Evolutionary conservation across 2,888 invertebrate genomes (phyloP).

Genomic region (Ypsolopha sequella): DNA sequence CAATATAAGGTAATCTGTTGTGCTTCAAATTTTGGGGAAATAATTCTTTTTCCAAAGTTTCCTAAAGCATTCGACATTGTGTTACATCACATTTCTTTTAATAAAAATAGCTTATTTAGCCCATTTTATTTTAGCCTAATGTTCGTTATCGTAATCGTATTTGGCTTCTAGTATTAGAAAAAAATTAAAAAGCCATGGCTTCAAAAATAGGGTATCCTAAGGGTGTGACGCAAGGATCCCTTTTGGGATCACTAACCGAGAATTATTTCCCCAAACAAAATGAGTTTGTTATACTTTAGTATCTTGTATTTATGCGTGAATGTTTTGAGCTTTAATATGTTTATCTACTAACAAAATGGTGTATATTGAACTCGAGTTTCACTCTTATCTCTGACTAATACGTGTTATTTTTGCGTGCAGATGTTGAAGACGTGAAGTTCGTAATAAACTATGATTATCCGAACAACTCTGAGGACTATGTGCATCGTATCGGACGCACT

Average conservation of each 20-base stretch:
- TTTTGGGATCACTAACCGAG: conserved; percentile 6
- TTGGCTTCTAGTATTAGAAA: no score
- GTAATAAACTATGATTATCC: conserved; percentile 99
- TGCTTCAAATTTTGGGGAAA: neutral
- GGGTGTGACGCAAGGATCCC: conserved; percentile 11
- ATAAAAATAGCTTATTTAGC: no score
- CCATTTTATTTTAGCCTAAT: no score
- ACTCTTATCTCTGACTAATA: no score
- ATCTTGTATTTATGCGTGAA: neutral
- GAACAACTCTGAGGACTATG: conserved; percentile 97
- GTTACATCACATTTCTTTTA: no score
- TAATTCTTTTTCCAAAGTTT: no score
- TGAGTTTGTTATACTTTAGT: neutral
- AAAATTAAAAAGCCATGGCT: no score
- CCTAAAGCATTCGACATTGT: no score
- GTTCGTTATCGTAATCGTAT: no score
- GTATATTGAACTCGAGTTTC: no score
- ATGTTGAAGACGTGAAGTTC: conserved; percentile 99
- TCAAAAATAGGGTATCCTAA: neutral
- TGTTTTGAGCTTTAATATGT: neutral
- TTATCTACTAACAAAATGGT: no score
- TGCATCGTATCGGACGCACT: conserved; percentile 96
- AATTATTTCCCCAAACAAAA: conserved; percentile 13
- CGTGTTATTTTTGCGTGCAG: conserved; percentile 60
- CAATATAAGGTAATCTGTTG: neutral